Evolutionary conservation across 2,888 invertebrate genomes (phyloP), one percentile per base, ranked within the genome.

Genomic region (Physocephala rufipes): DNA sequence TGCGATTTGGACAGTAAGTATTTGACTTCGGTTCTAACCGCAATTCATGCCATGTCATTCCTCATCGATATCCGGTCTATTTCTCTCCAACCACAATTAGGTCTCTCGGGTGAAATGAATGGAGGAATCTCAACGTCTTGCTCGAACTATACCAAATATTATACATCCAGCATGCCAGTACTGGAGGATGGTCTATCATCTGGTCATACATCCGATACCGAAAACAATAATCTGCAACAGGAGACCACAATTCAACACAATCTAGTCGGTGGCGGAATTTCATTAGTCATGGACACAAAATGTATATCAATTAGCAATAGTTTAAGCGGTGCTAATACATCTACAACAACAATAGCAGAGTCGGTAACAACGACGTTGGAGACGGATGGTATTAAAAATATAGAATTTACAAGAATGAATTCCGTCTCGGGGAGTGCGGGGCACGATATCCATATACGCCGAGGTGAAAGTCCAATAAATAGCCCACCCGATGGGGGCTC

Each of bases 111-210:
- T n/a, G 86, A 86, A 72, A 82, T 86, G 72, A 86, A 86, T 67
- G 90, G 90, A 62, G 89, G 89, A 28, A 81, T 84, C 21, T 89
- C 90, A 66, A 89, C 90, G 58, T 89, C 90, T 74, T 90, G 85
- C 72, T 80, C 89, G 58, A 90, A 90, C 82, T 89, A 90, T 80
- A 88, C 91, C 51, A 89, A 90, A 84, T 89, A 90, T 86, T 93
- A 89, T 86, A 91, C 91, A 65, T 91, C 91, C 63, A 91, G 91
- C 79, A 93, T 97, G 93, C 97, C 97, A 0, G 92, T 95, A 19
- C 90, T 97, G 59, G 96, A 97, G 84, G 97, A 97, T 85, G 97
- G 96, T 0, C 88, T 97, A 71, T 96, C 96, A 1, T 96, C 96
- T 49, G 96, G 96, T 2, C 96, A 96, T 83, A 95, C 93, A 1